Evolutionary conservation across 2,888 invertebrate genomes (phyloP), one percentile per base, ranked within the genome.

Genomic region (Parascotia fuliginaria): DNA sequence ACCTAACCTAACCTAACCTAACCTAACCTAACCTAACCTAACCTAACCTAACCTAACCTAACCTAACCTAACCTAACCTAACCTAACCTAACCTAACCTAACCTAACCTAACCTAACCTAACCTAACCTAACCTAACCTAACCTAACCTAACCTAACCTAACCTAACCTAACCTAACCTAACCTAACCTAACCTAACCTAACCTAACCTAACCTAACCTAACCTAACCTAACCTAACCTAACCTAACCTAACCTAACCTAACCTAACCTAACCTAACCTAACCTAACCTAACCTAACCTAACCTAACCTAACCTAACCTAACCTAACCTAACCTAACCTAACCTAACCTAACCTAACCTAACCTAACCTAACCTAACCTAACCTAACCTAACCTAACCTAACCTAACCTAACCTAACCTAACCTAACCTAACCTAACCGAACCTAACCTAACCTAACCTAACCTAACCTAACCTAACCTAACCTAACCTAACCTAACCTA

Each of bases 221-320:
- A 42, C 42, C 42, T 42, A 42, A 42, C 42, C 44, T 44, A 44
- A 44, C 44, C 44, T 44, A 44, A 44, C 44, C 44, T 44, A 44
- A 44, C 44, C 44, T 44, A 44, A 44, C 44, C 44, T 44, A 44
- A 44, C 44, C 44, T 44, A 44, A 44, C 44, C 44, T 44, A 44
- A 44, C 44, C 44, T 44, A 44, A 44, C 44, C 44, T 44, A 44
- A 44, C 44, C 44, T 44, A 44, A 44, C 44, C 44, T 44, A 44
- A 44, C 44, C 44, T 44, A 44, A 44, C 44, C 44, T 44, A 44
- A 44, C 44, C 44, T 44, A 44, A 44, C 44, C 44, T 44, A 44
- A 44, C 44, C 44, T 44, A 44, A 44, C 44, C 44, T 44, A 44
- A 44, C 44, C 44, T 44, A 44, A 44, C 44, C 44, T 44, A 44